phyloP scores from a whole-genome alignment of 2,113 vertebrate species.

The Morone chrysops region DNA sequence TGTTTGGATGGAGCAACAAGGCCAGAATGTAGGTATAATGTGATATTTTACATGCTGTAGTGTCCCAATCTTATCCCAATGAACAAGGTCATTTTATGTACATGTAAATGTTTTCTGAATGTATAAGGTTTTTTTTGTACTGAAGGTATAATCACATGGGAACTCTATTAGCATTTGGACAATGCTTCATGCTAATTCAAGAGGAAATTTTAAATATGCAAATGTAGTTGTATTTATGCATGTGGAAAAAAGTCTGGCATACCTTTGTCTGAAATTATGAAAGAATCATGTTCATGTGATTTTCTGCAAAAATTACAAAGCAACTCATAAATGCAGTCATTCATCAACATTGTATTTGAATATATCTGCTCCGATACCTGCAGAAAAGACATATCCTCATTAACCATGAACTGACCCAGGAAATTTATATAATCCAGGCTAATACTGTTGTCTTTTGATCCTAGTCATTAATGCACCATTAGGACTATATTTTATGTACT shows the following conservation, averaged over 20 bases:
- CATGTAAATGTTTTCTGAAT: not conserved
- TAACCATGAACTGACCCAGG: constrained; percentile 62
- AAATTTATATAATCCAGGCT: constrained; percentile 69
- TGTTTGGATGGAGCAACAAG: constrained; percentile 33
- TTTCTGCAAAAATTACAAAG: constrained; percentile 53
- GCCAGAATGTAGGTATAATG: constrained; percentile 7
- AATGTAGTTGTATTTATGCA: constrained; percentile 2
- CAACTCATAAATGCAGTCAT: constrained; percentile 48
- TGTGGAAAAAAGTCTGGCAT: not conserved
- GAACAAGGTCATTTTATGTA: not conserved
- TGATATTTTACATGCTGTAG: constrained; percentile 5
- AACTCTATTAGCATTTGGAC: constrained; percentile 16
- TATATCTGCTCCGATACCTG: constrained; percentile 50
- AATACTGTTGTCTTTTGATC: constrained; percentile 79
- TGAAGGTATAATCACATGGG: not conserved
- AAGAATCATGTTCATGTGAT: constrained; percentile 24
- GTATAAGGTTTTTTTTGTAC: not conserved
- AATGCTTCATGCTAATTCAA: constrained; percentile 12
- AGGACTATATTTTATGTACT: constrained; percentile 77
- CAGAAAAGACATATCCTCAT: constrained; percentile 68
- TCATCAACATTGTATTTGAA: constrained; percentile 53
- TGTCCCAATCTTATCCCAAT: not conserved
- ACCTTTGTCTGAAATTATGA: constrained; percentile 24
- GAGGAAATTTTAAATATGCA: not conserved
- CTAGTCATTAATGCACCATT: constrained; percentile 76